A percentile compares a stretch with the other conserved stretches of the same genome.
Evolutionary conservation across 2,888 invertebrate species (phyloP).

Genomic region (Baronia brevicornis): DNA sequence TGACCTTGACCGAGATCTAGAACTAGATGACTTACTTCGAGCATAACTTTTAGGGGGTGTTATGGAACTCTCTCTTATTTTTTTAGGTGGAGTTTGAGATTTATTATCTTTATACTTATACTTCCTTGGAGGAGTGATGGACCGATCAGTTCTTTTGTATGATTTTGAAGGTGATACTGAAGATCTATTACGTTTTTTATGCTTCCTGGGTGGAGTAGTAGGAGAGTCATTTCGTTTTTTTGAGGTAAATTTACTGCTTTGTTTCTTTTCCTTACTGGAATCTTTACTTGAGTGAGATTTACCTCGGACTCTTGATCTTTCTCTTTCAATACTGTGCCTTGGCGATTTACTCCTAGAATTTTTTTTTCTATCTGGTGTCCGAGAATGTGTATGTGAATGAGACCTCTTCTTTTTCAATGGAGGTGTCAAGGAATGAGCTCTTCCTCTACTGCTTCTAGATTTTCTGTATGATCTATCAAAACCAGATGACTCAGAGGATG

Average conservation of each 20-base stretch:
- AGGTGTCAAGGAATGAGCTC: constrained; percentile 36
- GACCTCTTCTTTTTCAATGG: constrained; percentile 35
- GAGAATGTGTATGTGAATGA: constrained; percentile 31
- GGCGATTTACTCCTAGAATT: constrained; percentile 22
- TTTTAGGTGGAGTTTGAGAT: constrained; percentile 34
- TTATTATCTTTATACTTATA: constrained; percentile 37
- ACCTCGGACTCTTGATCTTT: constrained; percentile 23
- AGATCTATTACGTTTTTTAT: constrained; percentile 35
- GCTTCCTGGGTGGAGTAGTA: constrained; percentile 25
- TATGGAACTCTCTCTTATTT: constrained; percentile 44
- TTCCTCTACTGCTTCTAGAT: constrained; percentile 23
- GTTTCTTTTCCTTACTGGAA: constrained; percentile 29
- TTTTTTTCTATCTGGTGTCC: constrained; percentile 20
- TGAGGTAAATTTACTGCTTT: constrained; percentile 32
- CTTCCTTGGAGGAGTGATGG: constrained; percentile 35
- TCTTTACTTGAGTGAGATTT: constrained; percentile 39
- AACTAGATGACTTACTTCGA: constrained; percentile 41
- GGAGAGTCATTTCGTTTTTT: constrained; percentile 26
- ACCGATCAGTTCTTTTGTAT: constrained; percentile 32
- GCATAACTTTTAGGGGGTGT: constrained; percentile 63
- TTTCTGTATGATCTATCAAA: constrained; percentile 47
- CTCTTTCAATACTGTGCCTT: constrained; percentile 26
- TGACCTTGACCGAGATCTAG: constrained; percentile 43
- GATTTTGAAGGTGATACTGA: constrained; percentile 41
- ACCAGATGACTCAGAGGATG: constrained; percentile 43